phyloP scores from a whole-genome alignment of 2,113 vertebrate genomes.

The Sander lucioperca region DNA sequence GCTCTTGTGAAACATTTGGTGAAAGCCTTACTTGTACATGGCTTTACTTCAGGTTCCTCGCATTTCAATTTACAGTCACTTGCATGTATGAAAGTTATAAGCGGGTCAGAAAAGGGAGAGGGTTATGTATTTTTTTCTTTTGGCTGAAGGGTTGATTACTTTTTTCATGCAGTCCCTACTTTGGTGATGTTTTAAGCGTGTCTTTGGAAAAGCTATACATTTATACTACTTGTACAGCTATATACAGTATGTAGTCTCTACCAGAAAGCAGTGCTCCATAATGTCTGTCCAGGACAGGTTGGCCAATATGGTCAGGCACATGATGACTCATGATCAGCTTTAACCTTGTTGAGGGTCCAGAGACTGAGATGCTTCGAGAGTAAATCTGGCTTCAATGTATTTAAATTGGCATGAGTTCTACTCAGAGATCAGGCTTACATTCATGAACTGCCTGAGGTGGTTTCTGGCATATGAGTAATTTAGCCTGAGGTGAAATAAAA shows the following conservation, averaged over 20 bases:
- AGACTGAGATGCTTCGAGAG: not conserved
- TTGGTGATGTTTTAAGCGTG: not conserved
- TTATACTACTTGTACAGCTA: not conserved
- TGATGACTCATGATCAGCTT: conserved; percentile 21
- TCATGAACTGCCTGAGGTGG: conserved; percentile 29
- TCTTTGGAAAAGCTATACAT: not conserved
- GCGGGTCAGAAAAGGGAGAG: not conserved
- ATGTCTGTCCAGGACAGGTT: not conserved
- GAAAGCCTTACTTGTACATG: not conserved
- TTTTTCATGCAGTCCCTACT: not conserved
- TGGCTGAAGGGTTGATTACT: not conserved
- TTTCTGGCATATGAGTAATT: conserved; percentile 45
- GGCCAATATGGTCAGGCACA: not conserved
- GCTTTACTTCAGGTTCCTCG: not conserved
- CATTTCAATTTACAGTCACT: not conserved
- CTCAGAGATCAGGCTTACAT: conserved; percentile 7
- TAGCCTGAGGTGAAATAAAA: conserved; percentile 35
- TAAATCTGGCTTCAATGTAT: conserved; percentile 47
- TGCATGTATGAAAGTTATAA: not conserved
- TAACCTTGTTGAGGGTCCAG: not conserved
- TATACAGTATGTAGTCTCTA: not conserved
- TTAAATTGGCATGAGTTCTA: conserved; percentile 46
- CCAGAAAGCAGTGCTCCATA: not conserved
- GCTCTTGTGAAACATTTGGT: conserved; percentile 18
- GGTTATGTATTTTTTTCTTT: not conserved